Percentiles rank a stretch among this genome's conserved stretches.
phyloP scores from a whole-genome alignment of 2,888 invertebrate genomes.

The Hypselothyrea guttata region DNA sequence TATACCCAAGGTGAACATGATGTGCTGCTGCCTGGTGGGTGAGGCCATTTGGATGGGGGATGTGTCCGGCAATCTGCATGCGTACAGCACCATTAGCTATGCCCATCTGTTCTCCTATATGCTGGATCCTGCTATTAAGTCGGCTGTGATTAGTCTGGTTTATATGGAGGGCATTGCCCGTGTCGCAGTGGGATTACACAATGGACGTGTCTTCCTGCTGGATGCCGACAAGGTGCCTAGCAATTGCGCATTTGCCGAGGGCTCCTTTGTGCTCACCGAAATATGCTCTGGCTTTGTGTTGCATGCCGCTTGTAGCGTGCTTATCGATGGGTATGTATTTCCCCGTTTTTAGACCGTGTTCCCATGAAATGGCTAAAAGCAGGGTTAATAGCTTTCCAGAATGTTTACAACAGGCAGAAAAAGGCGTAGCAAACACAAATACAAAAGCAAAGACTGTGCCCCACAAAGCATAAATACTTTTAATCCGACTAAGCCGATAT shows the following conservation, averaged over 20 bases:
- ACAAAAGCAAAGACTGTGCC: too few relatives aligned
- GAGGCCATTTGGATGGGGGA: conserved; percentile 95
- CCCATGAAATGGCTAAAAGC: too few relatives aligned
- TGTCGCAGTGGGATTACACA: conserved; percentile 91
- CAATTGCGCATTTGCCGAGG: conserved; percentile 87
- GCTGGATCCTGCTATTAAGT: conserved; percentile 87
- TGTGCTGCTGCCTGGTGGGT: conserved; percentile 87
- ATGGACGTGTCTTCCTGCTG: conserved; percentile 90
- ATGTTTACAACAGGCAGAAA: too few relatives aligned
- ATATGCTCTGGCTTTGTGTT: conserved; percentile 88
- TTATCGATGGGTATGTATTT: conserved; percentile 75
- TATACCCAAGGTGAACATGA: conserved; percentile 78
- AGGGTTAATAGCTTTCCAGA: too few relatives aligned
- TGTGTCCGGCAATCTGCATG: conserved; percentile 91
- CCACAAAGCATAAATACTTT: too few relatives aligned
- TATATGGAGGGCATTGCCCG: conserved; percentile 86
- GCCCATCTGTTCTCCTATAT: conserved; percentile 85
- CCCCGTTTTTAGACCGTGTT: too few relatives aligned
- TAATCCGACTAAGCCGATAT: too few relatives aligned
- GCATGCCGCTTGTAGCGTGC: conserved; percentile 86
- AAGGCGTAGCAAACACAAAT: too few relatives aligned
- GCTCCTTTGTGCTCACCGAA: conserved; percentile 90
- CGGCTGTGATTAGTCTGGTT: conserved; percentile 87
- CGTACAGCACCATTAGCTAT: conserved; percentile 86
- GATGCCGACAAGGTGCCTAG: conserved; percentile 85